These are phyloP conservation scores for Centropyge bicolor DNA, from an alignment of 2,797 vertebrate species.

Conservation along the genomic window DNA sequence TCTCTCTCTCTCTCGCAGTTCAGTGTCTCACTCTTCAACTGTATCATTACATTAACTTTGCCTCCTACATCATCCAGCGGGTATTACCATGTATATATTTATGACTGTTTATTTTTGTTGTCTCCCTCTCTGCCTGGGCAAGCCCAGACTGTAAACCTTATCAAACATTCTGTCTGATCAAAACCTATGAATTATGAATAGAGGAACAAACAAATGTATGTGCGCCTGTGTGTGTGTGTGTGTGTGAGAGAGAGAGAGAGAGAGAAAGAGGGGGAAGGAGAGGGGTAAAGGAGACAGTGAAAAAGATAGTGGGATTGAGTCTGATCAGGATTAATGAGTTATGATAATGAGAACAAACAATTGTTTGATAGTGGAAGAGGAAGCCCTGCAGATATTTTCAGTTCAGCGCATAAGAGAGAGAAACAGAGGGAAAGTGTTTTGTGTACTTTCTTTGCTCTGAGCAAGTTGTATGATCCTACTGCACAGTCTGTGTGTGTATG, in stretches of 20 bases:
- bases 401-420: constrained; percentile 28
- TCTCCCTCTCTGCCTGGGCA: constrained; percentile 63
- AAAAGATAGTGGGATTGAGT: constrained; percentile 59
- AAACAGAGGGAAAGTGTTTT: constrained; percentile 52
- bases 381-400: constrained; percentile 70
- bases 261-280: not conserved
- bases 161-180: constrained; percentile 84
- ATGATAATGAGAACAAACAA: constrained; percentile 81
- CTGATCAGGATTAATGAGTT: constrained; percentile 79
- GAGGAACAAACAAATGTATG: constrained; percentile 67
- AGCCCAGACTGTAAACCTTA: constrained; percentile 72
- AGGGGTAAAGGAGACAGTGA: constrained; percentile 18
- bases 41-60: constrained; percentile 57
- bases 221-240: constrained; percentile 28
- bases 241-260: constrained; percentile 11
- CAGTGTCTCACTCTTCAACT: constrained; percentile 22
- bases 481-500: not conserved
- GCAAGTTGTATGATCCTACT: constrained; percentile 38
- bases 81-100: constrained; percentile 69
- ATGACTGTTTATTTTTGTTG: constrained; percentile 76
- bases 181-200: constrained; percentile 79
- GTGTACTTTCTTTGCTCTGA: constrained; percentile 56
- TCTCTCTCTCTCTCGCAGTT: not conserved
- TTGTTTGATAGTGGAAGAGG: constrained; percentile 72
- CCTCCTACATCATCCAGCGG: constrained; percentile 59